Evolutionary conservation across 2,888 invertebrate genomes (phyloP).

Genomic region (Pherbina coryleti): DNA sequence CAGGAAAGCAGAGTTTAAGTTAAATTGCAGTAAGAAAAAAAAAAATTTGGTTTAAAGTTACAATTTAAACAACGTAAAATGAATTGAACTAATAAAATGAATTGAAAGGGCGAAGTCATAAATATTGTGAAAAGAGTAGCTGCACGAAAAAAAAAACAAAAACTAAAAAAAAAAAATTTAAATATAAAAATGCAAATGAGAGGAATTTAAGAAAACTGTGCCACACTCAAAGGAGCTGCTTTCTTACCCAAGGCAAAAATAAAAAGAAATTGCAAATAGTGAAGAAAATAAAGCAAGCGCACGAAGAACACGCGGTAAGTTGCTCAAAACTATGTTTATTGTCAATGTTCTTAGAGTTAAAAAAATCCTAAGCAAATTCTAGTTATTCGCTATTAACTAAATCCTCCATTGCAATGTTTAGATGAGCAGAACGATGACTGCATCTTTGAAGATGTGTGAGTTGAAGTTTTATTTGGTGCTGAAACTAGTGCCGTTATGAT

Average conservation of each 20-base stretch:
- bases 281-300: not conserved
- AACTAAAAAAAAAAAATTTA: not conserved
- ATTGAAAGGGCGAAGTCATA: not conserved
- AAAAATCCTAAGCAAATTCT: too few species aligned
- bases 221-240: not conserved
- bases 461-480: too few species aligned
- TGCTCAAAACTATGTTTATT: not conserved
- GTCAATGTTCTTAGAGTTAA: too few species aligned
- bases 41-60: not conserved
- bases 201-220: not conserved
- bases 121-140: not conserved
- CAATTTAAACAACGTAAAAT: not conserved
- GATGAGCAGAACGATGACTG: too few species aligned
- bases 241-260: not conserved
- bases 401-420: too few species aligned
- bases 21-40: constrained; percentile 4
- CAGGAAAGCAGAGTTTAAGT: not conserved
- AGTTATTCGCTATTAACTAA: too few species aligned
- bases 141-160: not conserved
- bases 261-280: not conserved
- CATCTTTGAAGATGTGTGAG: too few species aligned
- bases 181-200: not conserved
- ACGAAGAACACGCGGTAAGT: constrained; percentile 18
- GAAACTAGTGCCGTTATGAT: too few species aligned
- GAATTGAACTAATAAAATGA: not conserved